A percentile compares a stretch with the other conserved stretches of the same genome.
These are phyloP conservation scores for Serilophus lunatus DNA, from an alignment of 2,113 vertebrate species.

Conservation along the genomic window DNA sequence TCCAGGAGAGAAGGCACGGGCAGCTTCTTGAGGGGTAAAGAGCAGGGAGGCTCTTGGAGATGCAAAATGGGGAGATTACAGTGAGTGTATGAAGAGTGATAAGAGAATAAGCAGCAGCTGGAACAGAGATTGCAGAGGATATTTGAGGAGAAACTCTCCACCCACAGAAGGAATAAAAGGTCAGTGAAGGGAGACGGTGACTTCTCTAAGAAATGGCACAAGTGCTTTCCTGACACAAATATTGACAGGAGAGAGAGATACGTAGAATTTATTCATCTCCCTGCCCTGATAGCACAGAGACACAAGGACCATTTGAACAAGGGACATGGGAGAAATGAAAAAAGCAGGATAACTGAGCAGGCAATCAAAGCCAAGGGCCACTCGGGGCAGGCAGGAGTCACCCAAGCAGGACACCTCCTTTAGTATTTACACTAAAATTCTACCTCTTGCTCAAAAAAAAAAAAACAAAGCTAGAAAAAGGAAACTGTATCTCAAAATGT, in stretches of 20 bases:
- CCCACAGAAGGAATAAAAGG: conserved; percentile 20
- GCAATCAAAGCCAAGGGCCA: neutral
- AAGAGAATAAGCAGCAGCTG: neutral
- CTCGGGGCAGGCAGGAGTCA: neutral
- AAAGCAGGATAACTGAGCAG: neutral
- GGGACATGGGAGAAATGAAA: neutral
- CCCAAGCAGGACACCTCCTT: neutral
- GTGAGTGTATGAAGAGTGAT: neutral
- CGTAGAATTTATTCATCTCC: neutral
- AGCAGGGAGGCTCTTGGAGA: neutral
- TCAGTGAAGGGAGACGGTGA: conserved; percentile 24
- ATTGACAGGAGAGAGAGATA: neutral
- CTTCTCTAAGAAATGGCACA: neutral
- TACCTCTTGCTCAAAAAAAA: neutral
- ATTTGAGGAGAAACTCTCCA: neutral
- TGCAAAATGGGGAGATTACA: neutral
- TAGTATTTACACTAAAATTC: neutral
- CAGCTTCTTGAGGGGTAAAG: neutral
- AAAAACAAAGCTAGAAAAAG: neutral
- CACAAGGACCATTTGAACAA: neutral
- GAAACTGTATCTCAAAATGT: neutral
- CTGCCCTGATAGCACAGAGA: neutral
- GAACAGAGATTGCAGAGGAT: neutral
- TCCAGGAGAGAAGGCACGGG: rapidly evolving
- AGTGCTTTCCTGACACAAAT: conserved; percentile 17